phyloP scores from a whole-genome alignment of 2,888 invertebrate genomes.

The Pherbina coryleti region DNA sequence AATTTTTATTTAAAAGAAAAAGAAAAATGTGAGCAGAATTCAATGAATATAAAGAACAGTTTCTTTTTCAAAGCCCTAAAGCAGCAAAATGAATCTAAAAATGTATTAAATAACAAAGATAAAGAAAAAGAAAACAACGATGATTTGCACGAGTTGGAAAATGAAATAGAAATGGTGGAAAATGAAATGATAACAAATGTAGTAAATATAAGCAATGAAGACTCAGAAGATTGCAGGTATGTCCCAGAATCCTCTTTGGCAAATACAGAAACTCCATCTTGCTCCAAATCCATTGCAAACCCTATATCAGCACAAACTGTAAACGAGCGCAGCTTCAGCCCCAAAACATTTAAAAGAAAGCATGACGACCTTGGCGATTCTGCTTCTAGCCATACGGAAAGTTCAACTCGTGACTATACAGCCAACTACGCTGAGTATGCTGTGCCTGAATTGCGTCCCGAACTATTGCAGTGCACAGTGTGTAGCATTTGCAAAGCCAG shows the following conservation, averaged over 20 bases:
- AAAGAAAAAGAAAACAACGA: conserved; percentile 34
- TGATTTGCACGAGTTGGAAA: neutral
- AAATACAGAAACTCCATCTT: no score
- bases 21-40: neutral
- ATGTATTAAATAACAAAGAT: conserved; percentile 36
- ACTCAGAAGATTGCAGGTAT: neutral
- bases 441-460: conserved; percentile 52
- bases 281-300: no score
- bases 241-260: no score
- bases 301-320: no score
- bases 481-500: conserved; percentile 79
- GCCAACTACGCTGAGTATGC: conserved; percentile 62
- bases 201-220: neutral
- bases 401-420: conserved; percentile 46
- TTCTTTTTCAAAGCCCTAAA: conserved; percentile 48
- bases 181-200: neutral
- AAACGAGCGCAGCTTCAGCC: neutral
- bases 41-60: conserved; percentile 34
- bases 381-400: neutral
- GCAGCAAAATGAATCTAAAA: conserved; percentile 20
- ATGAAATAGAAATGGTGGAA: neutral
- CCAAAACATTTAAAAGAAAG: conserved; percentile 24
- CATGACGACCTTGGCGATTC: conserved; percentile 5
- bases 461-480: conserved; percentile 52
- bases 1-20: neutral